These are phyloP conservation scores for Onychomys leucogaster DNA, from an alignment of 2,797 vertebrate species.

Conservation along the genomic window DNA sequence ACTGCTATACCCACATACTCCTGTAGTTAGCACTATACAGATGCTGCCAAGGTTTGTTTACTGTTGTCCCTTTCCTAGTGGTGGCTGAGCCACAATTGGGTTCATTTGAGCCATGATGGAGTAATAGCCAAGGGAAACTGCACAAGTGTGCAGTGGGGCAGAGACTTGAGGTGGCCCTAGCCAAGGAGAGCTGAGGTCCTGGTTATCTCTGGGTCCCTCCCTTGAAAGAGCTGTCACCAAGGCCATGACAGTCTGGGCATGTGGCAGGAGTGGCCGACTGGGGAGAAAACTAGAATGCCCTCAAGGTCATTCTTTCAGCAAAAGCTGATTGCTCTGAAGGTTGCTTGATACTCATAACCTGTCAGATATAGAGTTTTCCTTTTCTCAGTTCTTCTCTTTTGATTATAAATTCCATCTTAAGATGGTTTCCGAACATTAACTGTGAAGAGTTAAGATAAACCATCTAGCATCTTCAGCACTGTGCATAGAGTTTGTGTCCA, in stretches of 20 bases:
- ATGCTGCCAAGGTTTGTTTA: neutral
- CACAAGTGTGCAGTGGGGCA: neutral
- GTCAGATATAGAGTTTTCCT: neutral
- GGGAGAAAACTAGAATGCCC: neutral
- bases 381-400: neutral
- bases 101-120: neutral
- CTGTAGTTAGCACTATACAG: too few relatives aligned
- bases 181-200: neutral
- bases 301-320: neutral
- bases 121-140: neutral
- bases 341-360: neutral
- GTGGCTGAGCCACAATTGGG: neutral
- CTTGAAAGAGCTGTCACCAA: neutral
- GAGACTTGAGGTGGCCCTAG: neutral
- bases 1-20: neutral
- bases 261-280: too few relatives aligned
- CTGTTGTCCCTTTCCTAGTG: neutral
- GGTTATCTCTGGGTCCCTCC: neutral
- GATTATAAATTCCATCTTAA: neutral
- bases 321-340: neutral
- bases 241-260: neutral
- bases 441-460: neutral
- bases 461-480: neutral
- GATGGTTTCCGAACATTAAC: neutral
- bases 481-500: neutral